Percentiles rank a stretch among this genome's conserved stretches.
phyloP scores from a whole-genome alignment of 2,888 invertebrate genomes.

The Dioctria linearis region DNA sequence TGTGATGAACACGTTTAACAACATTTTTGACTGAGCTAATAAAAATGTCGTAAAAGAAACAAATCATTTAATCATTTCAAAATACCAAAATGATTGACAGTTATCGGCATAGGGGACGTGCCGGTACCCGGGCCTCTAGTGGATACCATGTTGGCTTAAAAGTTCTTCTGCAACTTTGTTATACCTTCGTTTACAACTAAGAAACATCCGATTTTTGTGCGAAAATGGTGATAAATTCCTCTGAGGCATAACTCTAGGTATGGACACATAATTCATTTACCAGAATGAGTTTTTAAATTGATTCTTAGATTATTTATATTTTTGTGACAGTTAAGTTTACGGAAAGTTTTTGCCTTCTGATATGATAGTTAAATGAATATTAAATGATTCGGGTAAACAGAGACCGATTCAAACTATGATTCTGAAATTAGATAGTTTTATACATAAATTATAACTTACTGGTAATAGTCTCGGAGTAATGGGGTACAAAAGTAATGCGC shows the following conservation, averaged over 20 bases:
- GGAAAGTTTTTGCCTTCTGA: too few species aligned
- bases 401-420: too few species aligned
- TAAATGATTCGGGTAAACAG: too few species aligned
- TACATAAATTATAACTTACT: too few species aligned
- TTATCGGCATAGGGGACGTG: neutral
- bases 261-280: neutral
- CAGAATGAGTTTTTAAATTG: constrained; percentile 1
- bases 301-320: too few species aligned
- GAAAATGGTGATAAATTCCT: neutral
- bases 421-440: too few species aligned
- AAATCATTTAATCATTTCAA: neutral
- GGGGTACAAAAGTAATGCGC: too few species aligned
- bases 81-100: neutral
- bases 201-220: neutral
- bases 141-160: neutral
- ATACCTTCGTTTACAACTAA: neutral
- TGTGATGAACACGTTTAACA: constrained; percentile 1
- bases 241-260: neutral
- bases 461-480: too few species aligned
- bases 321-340: too few species aligned
- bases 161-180: neutral
- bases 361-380: too few species aligned
- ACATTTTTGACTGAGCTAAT: neutral
- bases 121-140: neutral
- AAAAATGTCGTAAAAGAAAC: constrained; percentile 2